Conservation (phyloP, 2,113 vertebrate genomes). For the Sapayoa aenigma region DNA sequence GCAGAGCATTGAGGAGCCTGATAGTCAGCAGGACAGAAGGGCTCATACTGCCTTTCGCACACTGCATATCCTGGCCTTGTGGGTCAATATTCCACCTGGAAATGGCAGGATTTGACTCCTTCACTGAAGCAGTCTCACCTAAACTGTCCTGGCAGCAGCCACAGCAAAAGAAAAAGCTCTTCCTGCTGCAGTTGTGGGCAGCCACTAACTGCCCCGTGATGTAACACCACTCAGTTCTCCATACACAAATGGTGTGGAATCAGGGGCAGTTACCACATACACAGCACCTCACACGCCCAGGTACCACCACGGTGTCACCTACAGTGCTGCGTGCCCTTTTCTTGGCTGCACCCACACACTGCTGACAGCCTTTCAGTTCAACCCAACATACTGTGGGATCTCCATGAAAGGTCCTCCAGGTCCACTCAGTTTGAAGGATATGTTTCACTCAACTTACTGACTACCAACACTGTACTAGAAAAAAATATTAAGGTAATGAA, state of each 20-base stretch:
- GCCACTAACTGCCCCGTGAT: background rate
- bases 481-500: background rate
- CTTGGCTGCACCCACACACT: background rate
- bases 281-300: accelerated
- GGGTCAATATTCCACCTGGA: background rate
- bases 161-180: background rate
- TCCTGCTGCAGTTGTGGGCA: background rate
- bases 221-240: background rate
- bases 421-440: background rate
- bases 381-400: background rate
- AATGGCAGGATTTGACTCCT: background rate
- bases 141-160: background rate
- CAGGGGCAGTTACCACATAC: background rate
- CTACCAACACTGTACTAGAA: background rate
- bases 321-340: background rate
- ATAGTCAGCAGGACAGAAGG: background rate
- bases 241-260: background rate
- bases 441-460: background rate
- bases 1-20: background rate
- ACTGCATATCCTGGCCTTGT: background rate
- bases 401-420: background rate
- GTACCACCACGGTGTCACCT: background rate
- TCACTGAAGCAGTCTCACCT: background rate
- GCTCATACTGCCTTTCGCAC: background rate
- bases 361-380: background rate